Conservation (phyloP, 2,113 vertebrate genomes). For the Noturus placidus region DNA sequence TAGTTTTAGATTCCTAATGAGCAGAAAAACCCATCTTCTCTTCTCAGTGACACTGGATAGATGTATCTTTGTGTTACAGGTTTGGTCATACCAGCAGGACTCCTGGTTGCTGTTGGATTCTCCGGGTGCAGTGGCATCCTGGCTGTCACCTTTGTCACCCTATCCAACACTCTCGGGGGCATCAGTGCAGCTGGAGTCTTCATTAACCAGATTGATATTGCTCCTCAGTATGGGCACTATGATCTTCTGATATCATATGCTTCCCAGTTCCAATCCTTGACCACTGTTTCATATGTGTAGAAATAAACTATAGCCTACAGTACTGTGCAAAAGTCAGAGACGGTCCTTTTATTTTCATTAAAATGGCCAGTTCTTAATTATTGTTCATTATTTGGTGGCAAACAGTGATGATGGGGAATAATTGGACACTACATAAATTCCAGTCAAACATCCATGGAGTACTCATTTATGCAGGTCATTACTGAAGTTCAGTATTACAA, state of each 20-base stretch:
- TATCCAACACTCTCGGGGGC: constrained; percentile 65
- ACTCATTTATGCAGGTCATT: not conserved
- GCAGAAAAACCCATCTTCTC: not conserved
- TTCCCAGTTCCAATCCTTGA: not conserved
- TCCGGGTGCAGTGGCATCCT: constrained; percentile 64
- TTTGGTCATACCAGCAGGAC: constrained; percentile 60
- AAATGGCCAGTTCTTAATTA: not conserved
- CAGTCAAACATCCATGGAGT: not conserved
- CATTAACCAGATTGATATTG: constrained; percentile 81
- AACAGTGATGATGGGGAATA: not conserved
- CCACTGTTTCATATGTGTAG: not conserved
- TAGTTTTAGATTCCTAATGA: not conserved
- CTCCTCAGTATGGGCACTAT: constrained; percentile 66
- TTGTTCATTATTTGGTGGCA: not conserved
- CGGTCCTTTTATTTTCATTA: not conserved
- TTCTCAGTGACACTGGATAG: not conserved
- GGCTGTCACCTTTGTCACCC: constrained; percentile 68
- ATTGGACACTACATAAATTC: not conserved
- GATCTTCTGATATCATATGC: not conserved
- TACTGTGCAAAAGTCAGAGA: not conserved
- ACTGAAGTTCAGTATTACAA: not conserved
- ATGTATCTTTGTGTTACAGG: constrained; percentile 55
- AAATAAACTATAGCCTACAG: not conserved
- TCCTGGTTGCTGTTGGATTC: constrained; percentile 67
- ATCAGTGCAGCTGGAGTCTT: constrained; percentile 68